These are phyloP conservation scores for Aleiodes sp. DNA, from an alignment of 1,140 invertebrate genomes.

Conservation along the genomic window DNA sequence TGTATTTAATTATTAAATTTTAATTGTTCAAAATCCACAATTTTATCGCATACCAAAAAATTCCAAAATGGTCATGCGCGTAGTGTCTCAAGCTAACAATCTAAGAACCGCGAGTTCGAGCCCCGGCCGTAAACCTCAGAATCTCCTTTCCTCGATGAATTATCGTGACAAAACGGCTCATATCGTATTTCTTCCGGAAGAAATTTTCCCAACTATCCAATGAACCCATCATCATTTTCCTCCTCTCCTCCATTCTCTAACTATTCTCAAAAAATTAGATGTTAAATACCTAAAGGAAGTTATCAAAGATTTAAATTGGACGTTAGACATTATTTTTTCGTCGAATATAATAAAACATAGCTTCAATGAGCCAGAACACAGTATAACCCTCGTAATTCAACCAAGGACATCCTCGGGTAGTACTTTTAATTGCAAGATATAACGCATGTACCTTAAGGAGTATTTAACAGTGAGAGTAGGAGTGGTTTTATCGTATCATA, in stretches of 20 bases:
- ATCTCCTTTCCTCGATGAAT: too few relatives aligned
- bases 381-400: neutral
- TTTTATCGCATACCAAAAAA: too few relatives aligned
- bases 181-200: too few relatives aligned
- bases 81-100: too few relatives aligned
- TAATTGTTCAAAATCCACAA: too few relatives aligned
- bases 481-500: slow-evolving; percentile 2
- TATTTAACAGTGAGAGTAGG: neutral
- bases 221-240: neutral
- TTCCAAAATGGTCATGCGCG: too few relatives aligned
- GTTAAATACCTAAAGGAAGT: neutral
- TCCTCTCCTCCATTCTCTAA: too few relatives aligned
- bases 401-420: neutral
- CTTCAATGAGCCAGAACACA: neutral
- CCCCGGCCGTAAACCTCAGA: too few relatives aligned
- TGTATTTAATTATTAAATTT: too few relatives aligned
- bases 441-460: neutral
- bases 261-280: neutral
- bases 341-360: neutral
- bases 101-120: too few relatives aligned
- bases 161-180: too few relatives aligned
- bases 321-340: neutral
- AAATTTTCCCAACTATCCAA: neutral
- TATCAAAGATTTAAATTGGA: neutral
- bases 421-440: slow-evolving; percentile 1